Conservation (phyloP, 2,797 vertebrate genomes). For the Catamblyrhynchus diadema region DNA sequence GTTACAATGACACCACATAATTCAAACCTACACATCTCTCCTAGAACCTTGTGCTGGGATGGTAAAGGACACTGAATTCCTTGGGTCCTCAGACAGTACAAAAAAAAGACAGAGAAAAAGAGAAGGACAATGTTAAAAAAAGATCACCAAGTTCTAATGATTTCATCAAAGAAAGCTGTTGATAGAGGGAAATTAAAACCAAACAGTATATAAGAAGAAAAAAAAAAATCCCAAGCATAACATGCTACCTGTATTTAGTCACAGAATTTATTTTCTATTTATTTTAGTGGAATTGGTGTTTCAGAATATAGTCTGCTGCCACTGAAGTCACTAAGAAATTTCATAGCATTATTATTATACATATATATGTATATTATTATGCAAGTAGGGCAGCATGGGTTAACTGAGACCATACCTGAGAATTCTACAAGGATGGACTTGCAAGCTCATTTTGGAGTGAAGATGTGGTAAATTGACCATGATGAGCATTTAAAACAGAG, state of each 20-base stretch:
- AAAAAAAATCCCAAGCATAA: not conserved
- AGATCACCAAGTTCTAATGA: not conserved
- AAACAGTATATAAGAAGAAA: not conserved
- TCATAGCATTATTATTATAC: not conserved
- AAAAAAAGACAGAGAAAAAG: not conserved
- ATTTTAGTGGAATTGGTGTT: not conserved
- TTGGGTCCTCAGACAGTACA: not conserved
- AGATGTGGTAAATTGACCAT: not conserved
- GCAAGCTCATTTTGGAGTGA: not conserved
- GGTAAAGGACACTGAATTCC: not conserved
- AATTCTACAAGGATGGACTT: not conserved
- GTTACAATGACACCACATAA: not conserved
- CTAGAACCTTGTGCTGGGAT: not conserved
- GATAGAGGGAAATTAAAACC: not conserved
- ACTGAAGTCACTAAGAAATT: not conserved
- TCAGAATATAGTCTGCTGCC: not conserved
- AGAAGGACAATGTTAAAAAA: not conserved
- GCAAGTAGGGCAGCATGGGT: not conserved
- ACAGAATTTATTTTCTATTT: not conserved
- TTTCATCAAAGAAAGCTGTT: not conserved
- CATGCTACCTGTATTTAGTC: not conserved
- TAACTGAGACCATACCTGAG: not conserved
- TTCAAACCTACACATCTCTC: not conserved
- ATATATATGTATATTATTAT: not conserved
- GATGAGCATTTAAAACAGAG: not conserved